Conservation (phyloP, 2,113 vertebrate genomes). For the Pelodiscus sinensis region DNA sequence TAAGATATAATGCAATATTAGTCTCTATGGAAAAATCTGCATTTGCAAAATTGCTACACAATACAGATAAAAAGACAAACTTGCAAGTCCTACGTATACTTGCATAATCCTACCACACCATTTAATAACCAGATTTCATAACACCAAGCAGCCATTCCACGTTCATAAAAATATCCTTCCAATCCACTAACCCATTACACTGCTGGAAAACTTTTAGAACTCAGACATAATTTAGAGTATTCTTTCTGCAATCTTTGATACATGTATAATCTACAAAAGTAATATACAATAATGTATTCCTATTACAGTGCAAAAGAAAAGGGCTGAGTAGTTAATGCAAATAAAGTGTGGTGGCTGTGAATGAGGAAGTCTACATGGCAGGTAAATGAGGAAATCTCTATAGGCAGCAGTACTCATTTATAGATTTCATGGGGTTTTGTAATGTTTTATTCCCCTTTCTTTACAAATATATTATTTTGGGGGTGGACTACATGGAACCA, state of each 20-base stretch:
- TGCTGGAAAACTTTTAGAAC: background rate
- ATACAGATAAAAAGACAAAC: background rate
- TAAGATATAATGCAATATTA: background rate
- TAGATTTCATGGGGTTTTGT: background rate
- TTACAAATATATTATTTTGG: background rate
- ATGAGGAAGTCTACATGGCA: background rate
- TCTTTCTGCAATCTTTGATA: background rate
- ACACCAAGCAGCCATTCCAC: background rate
- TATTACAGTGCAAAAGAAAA: background rate
- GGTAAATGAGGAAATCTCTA: background rate
- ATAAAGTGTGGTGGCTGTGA: background rate
- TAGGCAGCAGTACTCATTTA: background rate
- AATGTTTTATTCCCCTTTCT: background rate
- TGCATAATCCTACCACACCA: background rate
- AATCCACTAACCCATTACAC: background rate
- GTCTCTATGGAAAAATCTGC: background rate
- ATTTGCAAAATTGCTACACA: background rate
- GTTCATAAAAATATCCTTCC: background rate
- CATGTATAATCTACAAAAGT: background rate
- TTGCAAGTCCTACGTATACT: background rate
- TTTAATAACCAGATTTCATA: background rate
- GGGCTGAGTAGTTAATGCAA: background rate
- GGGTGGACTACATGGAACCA: background rate
- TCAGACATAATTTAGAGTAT: background rate
- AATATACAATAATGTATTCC: background rate